Base-by-base conservation (phyloP, 2,888 invertebrate genomes). In the Abrostola triplasia region DNA sequence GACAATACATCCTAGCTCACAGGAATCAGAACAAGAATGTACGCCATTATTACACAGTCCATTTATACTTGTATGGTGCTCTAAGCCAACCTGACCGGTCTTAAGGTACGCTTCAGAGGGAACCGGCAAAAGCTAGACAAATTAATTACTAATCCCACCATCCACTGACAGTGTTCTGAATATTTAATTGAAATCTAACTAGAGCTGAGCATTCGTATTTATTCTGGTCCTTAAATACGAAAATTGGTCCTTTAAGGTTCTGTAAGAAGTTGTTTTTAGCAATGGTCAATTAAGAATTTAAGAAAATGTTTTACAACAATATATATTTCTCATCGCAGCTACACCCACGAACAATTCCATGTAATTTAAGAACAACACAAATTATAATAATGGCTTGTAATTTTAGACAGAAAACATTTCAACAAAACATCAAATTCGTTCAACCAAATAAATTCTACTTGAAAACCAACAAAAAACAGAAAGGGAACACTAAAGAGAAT, bases 141-240 rank as follows among this genome's bases (percentile, higher is more conserved):
- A 79, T 67, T 61, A 66, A 67, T 53, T 63, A 61, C 47, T 53
- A 48, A 50, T 57, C 51, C 70, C 48, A 62, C 36, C 53, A 6
- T n/a, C 50, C 9, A 60, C 61, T 72, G 77, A 79, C 73, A 70
- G 56, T 35, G 52, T 50, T 48, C 53, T 73, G 77, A 73, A 79
- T 77, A 79, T 76, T 62, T 73, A 70, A 73, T 65, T 38, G 12
- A 57, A 60, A 58, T 67, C 40, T 48, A 48, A 48, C 38, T 47
- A 42, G 62, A 61, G 71, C 61, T 60, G 50, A 61, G 36, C 55
- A 67, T 59, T 76, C 68, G 68, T 68, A 76, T 76, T 54, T 55
- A 51, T 60, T 54, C 49, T 60, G 49, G 56, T 57, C 58, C 42
- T 59, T 12, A 50, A 53, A 49, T 52, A 10, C 38, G 54, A 47